phyloP scores from a whole-genome alignment of 1,140 invertebrate genomes.

The Zaprionus taronus region DNA sequence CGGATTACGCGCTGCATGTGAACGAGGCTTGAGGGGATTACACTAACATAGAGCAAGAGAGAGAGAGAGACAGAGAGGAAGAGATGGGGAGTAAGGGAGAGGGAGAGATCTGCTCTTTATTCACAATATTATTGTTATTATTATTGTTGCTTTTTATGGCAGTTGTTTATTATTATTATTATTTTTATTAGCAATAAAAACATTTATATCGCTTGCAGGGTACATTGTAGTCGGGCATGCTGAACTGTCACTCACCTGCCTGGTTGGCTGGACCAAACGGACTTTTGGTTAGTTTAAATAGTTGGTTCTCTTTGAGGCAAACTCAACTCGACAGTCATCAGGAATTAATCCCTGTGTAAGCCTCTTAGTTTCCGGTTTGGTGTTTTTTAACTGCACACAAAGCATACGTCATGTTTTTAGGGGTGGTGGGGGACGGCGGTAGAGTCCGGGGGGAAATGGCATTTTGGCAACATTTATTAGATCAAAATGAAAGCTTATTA shows the following conservation, averaged over 20 bases:
- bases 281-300: not conserved
- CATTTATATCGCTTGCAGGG: not conserved
- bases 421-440: not conserved
- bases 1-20: conserved; percentile 1
- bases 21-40: conserved; percentile 4
- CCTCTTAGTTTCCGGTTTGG: conserved; percentile 20
- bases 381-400: conserved; percentile 15
- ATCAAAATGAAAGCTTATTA: conserved; percentile 50
- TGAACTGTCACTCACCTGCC: not conserved
- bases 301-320: not conserved
- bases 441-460: not conserved
- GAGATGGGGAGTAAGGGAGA: not conserved
- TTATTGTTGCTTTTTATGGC: not conserved
- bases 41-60: not conserved
- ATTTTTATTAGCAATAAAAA: not conserved
- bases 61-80: not conserved
- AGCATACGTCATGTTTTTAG: not conserved
- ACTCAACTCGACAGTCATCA: conserved; percentile 3
- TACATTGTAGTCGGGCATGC: not conserved
- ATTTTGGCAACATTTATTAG: conserved; percentile 39
- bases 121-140: conserved; percentile 3
- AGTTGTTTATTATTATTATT: not conserved
- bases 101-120: not conserved
- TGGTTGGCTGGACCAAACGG: not conserved
- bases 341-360: conserved; percentile 31